Evolutionary conservation across 2,113 vertebrate species (phyloP), one percentile per base, ranked within the genome.

Genomic region (Myotis brandtii): DNA sequence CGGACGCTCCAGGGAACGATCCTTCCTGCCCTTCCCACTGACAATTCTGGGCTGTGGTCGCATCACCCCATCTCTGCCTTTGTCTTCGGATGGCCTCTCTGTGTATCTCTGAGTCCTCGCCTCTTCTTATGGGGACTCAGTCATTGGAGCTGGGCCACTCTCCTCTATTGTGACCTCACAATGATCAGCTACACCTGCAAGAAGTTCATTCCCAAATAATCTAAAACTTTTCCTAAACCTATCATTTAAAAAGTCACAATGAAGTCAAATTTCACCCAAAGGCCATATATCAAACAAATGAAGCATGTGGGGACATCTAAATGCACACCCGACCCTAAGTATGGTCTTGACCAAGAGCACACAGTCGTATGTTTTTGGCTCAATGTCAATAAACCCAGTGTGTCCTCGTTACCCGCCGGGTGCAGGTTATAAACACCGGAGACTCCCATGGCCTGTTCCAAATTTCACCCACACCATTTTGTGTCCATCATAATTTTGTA

Each of bases 331-430:
- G 3, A 62, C 59, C 59, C 59, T 62, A 62, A 62, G 59, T 62
- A 62, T 62, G 59, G 59, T 62, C 59, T 62, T 62, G 59, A 62
- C 25, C 59, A 62, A 62, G 23, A 11, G 7, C 0, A 25, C 17
- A 20, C 12, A 5, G 27, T 21, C 8, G 2, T 8, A 50, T 3
- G 5, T 11, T 3, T 3, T 2, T 16, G 37, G 75, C 10, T 8
- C 40, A 7, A 1, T 2, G 17, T 21, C 27, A 21, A 32, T 6
- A 30, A 40, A 3, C 21, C n/a, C 43, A 3, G 9, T 9, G 5
- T 8, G 14, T 21, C 66, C 67, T 11, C 4, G 3, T 17, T 6
- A 6, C 4, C 0, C 5, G 7, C 10, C 2, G 1, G 0, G 10
- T 0, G 14, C 9, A 1, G 0, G 4, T 10, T 7, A 3, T 27